Evolutionary conservation across 1,140 invertebrate species (phyloP), one percentile per base, ranked within the genome.

Genomic region (Proales similis): DNA sequence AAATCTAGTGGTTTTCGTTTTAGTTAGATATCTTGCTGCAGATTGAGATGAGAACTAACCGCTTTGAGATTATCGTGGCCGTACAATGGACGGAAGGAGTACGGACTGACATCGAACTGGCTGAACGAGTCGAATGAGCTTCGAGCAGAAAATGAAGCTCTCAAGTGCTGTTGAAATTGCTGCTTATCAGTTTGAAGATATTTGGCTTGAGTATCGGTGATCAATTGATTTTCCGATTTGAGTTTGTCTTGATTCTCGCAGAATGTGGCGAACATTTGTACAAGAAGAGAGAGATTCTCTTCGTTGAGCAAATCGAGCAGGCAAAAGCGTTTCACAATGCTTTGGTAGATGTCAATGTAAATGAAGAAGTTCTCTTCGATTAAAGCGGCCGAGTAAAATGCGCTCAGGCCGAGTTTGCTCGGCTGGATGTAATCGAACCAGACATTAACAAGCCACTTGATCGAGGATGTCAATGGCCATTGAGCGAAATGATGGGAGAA

Each of bases 401-500:
- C 9, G 14, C 14, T 36, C 9, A 36, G 9, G 9, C 33, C 29
- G 11, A 32, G 30, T 26, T 22, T 39, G 1, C 17, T 19, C 17
- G 14, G 51, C 12, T 57, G 17, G 17, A 57, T 26, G 14, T 57
- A 57, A 2, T 14, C 45, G 2, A 57, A 29, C 51, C 51, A 57
- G 4, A 57, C 24, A 20, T 57, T 17, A 12, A 57, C 20, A 0
- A 57, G 22, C 51, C 51, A 57, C 45, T 57, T 57, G 9, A 57
- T 27, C n/a, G 20, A 19, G 7, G 20, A 4, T 2, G 39, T 14
- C 3, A 57, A 57, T 3, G 51, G 6, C 51, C 33, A 57, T 19
- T 57, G 51, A 2, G 39, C 51, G 2, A 57, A 9, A 57, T 57
- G 39, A 27, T 57, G 45, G 6, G 14, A 17, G n/a, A 57, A 57